phyloP scores from a whole-genome alignment of 2,888 invertebrate species.

The Euphydryas editha region DNA sequence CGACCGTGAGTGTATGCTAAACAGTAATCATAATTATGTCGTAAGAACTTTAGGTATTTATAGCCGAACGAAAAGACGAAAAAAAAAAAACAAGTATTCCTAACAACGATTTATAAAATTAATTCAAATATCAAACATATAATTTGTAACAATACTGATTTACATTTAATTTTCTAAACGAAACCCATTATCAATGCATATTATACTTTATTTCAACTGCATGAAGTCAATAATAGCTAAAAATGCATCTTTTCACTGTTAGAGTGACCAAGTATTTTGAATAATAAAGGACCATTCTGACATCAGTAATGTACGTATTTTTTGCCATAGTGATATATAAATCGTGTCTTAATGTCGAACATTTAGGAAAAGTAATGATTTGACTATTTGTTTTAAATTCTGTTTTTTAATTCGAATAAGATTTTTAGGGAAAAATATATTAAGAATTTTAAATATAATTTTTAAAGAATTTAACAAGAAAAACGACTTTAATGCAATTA shows the following conservation, averaged over 20 bases:
- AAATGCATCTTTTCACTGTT: not conserved
- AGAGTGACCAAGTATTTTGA: slow-evolving; percentile 12
- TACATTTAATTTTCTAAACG: slow-evolving; percentile 20
- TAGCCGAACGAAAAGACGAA: not conserved
- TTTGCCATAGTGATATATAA: too few species aligned
- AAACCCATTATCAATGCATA: not conserved
- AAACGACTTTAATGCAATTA: too few species aligned
- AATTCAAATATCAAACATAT: slow-evolving; percentile 25
- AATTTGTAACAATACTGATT: slow-evolving; percentile 24
- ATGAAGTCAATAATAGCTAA: slow-evolving; percentile 11
- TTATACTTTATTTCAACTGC: not conserved
- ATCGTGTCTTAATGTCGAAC: too few species aligned
- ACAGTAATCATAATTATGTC: too few species aligned
- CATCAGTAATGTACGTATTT: too few species aligned
- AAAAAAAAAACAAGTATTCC: not conserved
- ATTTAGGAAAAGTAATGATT: too few species aligned
- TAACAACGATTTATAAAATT: slow-evolving; percentile 3
- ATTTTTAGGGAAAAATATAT: too few species aligned
- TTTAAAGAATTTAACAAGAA: too few species aligned
- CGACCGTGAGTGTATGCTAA: too few species aligned
- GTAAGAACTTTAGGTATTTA: not conserved
- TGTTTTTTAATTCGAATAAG: too few species aligned
- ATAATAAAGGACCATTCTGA: not conserved
- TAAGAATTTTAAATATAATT: too few species aligned
- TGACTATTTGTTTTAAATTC: too few species aligned